Evolutionary conservation across 2,113 vertebrate species (phyloP), one percentile per base, ranked within the genome.

Genomic region (Parotia lawesii): DNA sequence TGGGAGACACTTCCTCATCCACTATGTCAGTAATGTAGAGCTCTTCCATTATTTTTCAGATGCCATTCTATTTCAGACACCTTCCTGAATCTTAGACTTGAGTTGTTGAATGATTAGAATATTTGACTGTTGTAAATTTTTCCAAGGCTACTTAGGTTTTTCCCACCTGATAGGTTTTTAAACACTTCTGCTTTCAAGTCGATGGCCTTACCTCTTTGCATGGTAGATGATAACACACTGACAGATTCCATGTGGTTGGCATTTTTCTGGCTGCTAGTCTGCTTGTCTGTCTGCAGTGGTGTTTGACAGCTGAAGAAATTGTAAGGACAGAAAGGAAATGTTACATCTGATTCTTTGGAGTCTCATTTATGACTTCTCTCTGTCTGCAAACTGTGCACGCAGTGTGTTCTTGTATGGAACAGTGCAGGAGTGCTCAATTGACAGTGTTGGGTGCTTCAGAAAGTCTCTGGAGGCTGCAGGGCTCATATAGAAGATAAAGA

Each of bases 51-150:
- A 19, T 61, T 77, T 95, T 87, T 70, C n/a, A 78, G 57, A 51
- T 74, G 23, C 22, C 2, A 2, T 77, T 45, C 1, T 84, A 40
- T 84, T 73, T 87, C 21, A 70, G 42, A 33, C 4, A 12, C 19
- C 19, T 82, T 25, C 7, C 27, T 56, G 4, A 20, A 17, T 76
- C 24, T 77, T 38, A 31, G 11, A 10, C 31, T 47, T 5, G 1
- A 12, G 2, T 18, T 76, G 33, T 16, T 0, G 0, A 54, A 8
- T 38, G 11, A 56, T 73, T 65, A 12, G 8, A 56, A 5, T 77
- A 27, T 42, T 70, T 56, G 24, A 33, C 42, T 57, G 23, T 37
- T 70, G 10, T n/a, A 40, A 73, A 38, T 57, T 87, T 87, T 95
- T 65, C 45, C 25, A 31, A 40, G 56, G 7, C 37, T 85, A 2